Percentiles rank a stretch among this genome's conserved stretches.
phyloP scores from a whole-genome alignment of 2,888 invertebrate genomes.

The Ichneumoninae sp. region DNA sequence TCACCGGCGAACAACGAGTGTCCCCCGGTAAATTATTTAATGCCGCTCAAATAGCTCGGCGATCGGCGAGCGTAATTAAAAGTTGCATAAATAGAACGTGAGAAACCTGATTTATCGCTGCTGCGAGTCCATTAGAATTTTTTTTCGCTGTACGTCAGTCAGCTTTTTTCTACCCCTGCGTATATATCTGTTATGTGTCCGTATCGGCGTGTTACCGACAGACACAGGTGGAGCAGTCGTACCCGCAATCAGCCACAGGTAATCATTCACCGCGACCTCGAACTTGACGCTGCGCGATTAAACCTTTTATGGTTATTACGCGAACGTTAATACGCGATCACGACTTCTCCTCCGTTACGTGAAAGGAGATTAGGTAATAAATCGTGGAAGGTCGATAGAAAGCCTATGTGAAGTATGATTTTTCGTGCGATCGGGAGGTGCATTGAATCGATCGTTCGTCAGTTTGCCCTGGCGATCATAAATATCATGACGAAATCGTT shows the following conservation, averaged over 20 bases:
- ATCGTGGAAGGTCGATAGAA: conserved; percentile 54
- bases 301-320: conserved; percentile 63
- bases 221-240: neutral
- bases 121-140: conserved; percentile 41
- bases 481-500: conserved; percentile 32
- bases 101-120: conserved; percentile 54
- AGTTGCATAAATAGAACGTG: conserved; percentile 65
- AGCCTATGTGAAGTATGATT: conserved; percentile 27
- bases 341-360: conserved; percentile 48
- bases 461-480: neutral
- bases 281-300: conserved; percentile 62
- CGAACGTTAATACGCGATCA: conserved; percentile 49
- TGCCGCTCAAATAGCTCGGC: conserved; percentile 29
- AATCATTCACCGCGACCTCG: conserved; percentile 60
- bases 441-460: neutral
- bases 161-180: neutral
- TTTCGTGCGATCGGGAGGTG: neutral
- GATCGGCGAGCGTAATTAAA: conserved; percentile 60
- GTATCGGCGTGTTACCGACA: neutral
- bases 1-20: neutral
- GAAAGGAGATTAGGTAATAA: conserved; percentile 53
- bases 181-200: neutral
- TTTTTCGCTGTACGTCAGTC: conserved; percentile 24
- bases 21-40: conserved; percentile 46
- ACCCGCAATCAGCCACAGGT: conserved; percentile 14